Evolutionary conservation across 2,797 vertebrate genomes (phyloP).

Genomic region (Pelodytes ibericus): DNA sequence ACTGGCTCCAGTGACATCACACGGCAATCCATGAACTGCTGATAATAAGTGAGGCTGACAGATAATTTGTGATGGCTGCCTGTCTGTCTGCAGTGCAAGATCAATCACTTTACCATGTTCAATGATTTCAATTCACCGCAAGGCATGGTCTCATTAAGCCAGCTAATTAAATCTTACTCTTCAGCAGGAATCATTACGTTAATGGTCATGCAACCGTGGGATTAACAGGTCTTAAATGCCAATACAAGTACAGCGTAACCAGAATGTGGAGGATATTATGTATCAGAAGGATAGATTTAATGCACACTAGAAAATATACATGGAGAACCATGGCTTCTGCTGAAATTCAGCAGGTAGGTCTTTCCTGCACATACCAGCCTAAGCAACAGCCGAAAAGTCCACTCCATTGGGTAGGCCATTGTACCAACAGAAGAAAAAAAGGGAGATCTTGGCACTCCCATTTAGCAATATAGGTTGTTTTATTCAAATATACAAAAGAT

Average conservation of each 20-base stretch:
- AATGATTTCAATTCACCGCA: constrained; percentile 16
- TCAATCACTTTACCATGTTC: constrained; percentile 23
- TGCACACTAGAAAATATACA: no score
- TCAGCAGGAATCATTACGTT: constrained; percentile 17
- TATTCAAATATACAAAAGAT: no score
- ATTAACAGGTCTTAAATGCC: constrained; percentile 3
- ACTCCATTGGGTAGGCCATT: no score
- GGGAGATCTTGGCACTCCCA: no score
- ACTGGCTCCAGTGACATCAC: neutral
- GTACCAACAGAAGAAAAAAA: no score
- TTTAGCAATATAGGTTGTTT: no score
- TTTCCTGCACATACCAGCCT: no score
- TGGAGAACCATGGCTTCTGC: no score
- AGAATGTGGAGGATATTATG: no score
- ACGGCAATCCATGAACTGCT: neutral
- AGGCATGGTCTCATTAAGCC: constrained; percentile 39
- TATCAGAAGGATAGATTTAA: no score
- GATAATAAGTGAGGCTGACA: constrained; percentile 4
- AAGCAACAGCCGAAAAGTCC: no score
- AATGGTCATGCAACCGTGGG: neutral
- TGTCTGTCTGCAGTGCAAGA: constrained; percentile 19
- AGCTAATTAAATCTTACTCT: constrained; percentile 40
- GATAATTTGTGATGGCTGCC: neutral
- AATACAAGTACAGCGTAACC: neutral
- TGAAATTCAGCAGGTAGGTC: no score